Evolutionary conservation across 1,140 invertebrate genomes (phyloP), one percentile per base, ranked within the genome.

Genomic region (Episyrphus balteatus): DNA sequence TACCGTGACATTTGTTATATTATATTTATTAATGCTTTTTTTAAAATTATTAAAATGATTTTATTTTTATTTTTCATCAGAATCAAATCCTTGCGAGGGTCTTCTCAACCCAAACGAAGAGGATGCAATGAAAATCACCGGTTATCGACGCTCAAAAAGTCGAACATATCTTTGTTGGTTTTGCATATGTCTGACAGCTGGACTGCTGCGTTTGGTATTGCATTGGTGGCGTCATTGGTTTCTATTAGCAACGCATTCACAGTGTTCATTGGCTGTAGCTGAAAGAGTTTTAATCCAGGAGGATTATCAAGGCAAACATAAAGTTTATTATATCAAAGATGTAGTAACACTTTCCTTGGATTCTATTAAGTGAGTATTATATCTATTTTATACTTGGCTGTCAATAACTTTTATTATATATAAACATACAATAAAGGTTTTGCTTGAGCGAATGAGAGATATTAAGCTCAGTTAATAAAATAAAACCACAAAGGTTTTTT

Each of bases 201-300:
- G 91, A 21, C 59, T 87, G 8, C 69, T 92, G 7, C 76, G 86
- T 26, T 71, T 95, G 31, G 60, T 93, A 34, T 84, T 91, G 64
- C 85, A 92, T 63, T 95, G 91, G 90, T 84, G 81, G 68, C 88
- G 89, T 1, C 81, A 80, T 43, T 78, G 85, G 69, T 74, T 82
- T 55, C 71, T 94, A 15, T 81, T 84, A 47, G 74, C 79, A 2
- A 91, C 86, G 2, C 83, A 87, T 57, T 66, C 65, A 18, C 71
- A 72, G 51, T 90, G 86, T 58, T 62, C 77, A 33, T 73, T 94
- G 30, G 72, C 74, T 38, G 58, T 73, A n/a, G 89, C 91, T 1
- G 78, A 83, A 17, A 82, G 82, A 63, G 74, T 94, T 38, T 68
- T 94, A 13, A 74, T 93, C 51, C 75, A 83, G 68, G 83, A 84